Conservation (phyloP, 2,797 vertebrate species). For the Crenuchus spilurus region DNA sequence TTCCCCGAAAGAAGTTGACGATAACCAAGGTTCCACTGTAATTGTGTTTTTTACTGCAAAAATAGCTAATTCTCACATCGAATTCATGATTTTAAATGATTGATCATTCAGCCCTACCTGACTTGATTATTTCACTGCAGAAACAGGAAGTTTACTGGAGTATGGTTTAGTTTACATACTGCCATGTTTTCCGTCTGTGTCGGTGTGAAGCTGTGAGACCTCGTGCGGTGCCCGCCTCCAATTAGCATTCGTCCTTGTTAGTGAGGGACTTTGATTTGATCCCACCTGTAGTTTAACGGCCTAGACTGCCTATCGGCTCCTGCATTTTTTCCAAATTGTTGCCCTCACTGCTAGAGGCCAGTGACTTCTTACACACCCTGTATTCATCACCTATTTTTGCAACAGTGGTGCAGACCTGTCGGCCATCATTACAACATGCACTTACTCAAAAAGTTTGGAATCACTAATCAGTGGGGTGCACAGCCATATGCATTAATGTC, state of each 20-base stretch:
- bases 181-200: slow-evolving; percentile 40
- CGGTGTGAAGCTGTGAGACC: slow-evolving; percentile 35
- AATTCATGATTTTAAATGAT: too few relatives aligned
- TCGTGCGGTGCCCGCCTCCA: slow-evolving; percentile 71
- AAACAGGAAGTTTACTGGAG: too few relatives aligned
- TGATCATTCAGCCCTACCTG: too few relatives aligned
- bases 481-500: too few relatives aligned
- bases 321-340: slow-evolving; percentile 83
- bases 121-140: too few relatives aligned
- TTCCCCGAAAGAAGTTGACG: too few relatives aligned
- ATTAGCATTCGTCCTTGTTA: slow-evolving; percentile 78
- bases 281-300: slow-evolving; percentile 75
- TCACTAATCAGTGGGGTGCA: too few relatives aligned
- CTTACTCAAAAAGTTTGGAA: too few relatives aligned
- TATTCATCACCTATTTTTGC: slow-evolving; percentile 31
- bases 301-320: slow-evolving; percentile 65
- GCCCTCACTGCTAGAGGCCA: slow-evolving; percentile 51
- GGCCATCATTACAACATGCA: too few relatives aligned
- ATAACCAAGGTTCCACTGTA: too few relatives aligned
- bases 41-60: too few relatives aligned
- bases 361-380: slow-evolving; percentile 41
- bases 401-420: background rate
- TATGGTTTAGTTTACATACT: slow-evolving; percentile 15
- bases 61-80: too few relatives aligned
- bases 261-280: slow-evolving; percentile 72